Conservation (phyloP, 37 sponge, comb jelly and placozoan genomes). For the Halisarca cf. caerulea region DNA sequence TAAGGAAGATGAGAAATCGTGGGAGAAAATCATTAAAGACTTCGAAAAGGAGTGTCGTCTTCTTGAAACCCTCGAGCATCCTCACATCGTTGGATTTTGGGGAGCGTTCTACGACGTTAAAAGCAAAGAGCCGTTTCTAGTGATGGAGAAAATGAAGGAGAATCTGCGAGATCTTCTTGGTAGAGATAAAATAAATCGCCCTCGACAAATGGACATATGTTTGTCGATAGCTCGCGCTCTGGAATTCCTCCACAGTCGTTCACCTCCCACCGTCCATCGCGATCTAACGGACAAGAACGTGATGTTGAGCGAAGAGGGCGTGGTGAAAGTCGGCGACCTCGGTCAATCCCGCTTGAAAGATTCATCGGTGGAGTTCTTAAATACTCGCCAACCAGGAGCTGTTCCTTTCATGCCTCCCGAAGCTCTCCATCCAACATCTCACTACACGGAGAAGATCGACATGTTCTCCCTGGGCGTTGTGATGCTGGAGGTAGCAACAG, state of each 20-base stretch:
- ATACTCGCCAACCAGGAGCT: neutral
- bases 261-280: constrained; percentile 6
- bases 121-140: neutral
- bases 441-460: neutral
- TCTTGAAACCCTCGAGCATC: neutral
- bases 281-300: constrained; percentile 16
- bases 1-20: too few relatives aligned
- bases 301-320: neutral
- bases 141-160: neutral
- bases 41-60: neutral
- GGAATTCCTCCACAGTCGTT: neutral
- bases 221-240: neutral
- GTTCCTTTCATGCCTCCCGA: neutral
- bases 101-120: neutral
- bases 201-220: neutral
- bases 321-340: neutral
- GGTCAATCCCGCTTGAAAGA: neutral
- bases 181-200: neutral
- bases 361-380: neutral
- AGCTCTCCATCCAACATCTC: neutral
- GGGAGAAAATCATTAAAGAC: neutral
- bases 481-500: neutral
- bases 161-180: neutral
- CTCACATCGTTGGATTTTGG: constrained; percentile 3
- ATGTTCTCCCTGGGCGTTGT: neutral